These are phyloP conservation scores for Macaria notata DNA, from an alignment of 2,888 invertebrate species.

Conservation along the genomic window DNA sequence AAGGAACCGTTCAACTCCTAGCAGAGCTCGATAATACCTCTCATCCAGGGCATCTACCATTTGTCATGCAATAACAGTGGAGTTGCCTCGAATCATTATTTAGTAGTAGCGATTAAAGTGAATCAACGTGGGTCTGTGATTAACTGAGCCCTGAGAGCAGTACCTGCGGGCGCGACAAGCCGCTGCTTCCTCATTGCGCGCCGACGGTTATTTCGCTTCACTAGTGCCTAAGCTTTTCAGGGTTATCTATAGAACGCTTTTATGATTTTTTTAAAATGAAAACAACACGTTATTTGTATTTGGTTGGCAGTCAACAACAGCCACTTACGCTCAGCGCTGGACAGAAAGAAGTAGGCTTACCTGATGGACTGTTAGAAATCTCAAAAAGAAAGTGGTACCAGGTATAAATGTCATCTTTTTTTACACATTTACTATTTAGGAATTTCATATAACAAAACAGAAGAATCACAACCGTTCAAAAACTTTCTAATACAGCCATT, in stretches of 20 bases:
- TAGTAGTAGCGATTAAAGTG: slow-evolving; percentile 48
- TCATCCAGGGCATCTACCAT: slow-evolving; percentile 32
- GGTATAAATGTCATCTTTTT: too few species aligned
- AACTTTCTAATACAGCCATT: too few species aligned
- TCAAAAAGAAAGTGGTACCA: too few species aligned
- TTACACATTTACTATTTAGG: too few species aligned
- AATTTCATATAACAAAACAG: too few species aligned
- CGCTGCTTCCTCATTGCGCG: slow-evolving; percentile 65
- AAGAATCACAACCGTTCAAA: too few species aligned
- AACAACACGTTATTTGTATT: too few species aligned
- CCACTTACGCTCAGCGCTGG: too few species aligned
- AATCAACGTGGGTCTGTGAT: slow-evolving; percentile 51
- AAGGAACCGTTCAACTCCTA: slow-evolving; percentile 9
- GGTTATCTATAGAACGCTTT: slow-evolving; percentile 12
- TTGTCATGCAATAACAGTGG: slow-evolving; percentile 45
- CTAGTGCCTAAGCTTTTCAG: slow-evolving; percentile 16
- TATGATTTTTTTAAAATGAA: too few species aligned
- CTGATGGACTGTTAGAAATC: too few species aligned
- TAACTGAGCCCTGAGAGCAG: slow-evolving; percentile 42
- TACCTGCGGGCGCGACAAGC: slow-evolving; percentile 60
- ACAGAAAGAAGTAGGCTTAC: too few species aligned
- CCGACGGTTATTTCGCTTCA: slow-evolving; percentile 50
- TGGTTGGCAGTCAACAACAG: too few species aligned
- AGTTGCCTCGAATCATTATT: slow-evolving; percentile 49
- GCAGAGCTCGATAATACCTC: slow-evolving; percentile 9